Base-by-base conservation (phyloP, 1,140 invertebrate species). In the Psix sp. region DNA sequence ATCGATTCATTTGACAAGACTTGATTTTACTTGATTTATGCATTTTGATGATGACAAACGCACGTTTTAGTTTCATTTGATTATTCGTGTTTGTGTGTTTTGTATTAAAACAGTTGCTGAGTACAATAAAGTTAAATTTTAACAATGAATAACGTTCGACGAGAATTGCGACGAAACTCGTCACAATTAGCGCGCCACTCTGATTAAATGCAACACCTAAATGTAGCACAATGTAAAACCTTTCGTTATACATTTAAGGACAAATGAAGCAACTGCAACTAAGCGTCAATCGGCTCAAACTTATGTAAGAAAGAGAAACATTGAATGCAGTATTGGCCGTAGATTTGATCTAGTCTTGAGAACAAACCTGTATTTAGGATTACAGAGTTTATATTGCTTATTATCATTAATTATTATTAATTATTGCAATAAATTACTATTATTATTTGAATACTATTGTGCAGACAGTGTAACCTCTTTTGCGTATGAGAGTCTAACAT, bases 321-420 rank as follows among this genome's bases (percentile, higher is more conserved):
- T 57, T 62, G 26, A 74, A 71, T 24, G 49, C 71, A 74, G 71
- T 67, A 74, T 74, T 74, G 71, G 71, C 71, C 62, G 62, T 67
- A 74, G 62, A 71, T 77, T 82, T 79, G 77, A 82, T 85, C 83
- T 85, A 85, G 84, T 84, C 80, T 76, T 82, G 74, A 80, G 77
- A 84, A 84, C 79, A 83, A 84, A 80, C 77, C 74, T 84, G 78
- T 84, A 83, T 82, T 81, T 70, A 82, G 77, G 78, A 62, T 82
- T 81, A 67, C 77, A 84, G 81, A 85, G 82, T 85, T 71, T n/a
- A n/a, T 68, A 70, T 70, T 43, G 35, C 56, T 57, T 59, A 66
- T 49, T 43, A 52, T 63, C 29, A 52, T 36, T 21, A 39, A 17
- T 52, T 38, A 52, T 63, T 45, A 54, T 63, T 42, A 36, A 48